Percentiles rank a stretch among this genome's conserved stretches.
These are phyloP conservation scores for Simalia tracyae DNA, from an alignment of 2,797 vertebrate species.

Conservation along the genomic window DNA sequence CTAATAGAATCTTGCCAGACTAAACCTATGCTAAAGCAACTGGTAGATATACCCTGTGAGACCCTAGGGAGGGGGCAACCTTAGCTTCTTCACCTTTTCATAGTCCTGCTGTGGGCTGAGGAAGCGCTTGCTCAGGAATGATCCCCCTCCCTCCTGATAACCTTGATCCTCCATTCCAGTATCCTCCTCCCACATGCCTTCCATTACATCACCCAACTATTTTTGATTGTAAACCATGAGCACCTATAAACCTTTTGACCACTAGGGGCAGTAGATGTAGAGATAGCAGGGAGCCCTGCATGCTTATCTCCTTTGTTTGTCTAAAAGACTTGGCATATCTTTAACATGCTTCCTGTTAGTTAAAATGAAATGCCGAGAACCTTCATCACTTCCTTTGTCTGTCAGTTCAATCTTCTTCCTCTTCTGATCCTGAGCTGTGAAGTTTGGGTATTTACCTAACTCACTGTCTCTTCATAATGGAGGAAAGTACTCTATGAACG, in stretches of 20 bases:
- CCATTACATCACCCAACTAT: neutral
- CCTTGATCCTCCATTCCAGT: too few relatives aligned
- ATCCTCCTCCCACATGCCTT: too few relatives aligned
- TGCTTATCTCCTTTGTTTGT: neutral
- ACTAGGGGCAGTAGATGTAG: neutral
- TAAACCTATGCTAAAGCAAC: too few relatives aligned
- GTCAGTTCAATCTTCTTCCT: neutral
- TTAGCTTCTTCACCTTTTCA: too few relatives aligned
- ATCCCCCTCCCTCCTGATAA: too few relatives aligned
- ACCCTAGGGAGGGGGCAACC: too few relatives aligned
- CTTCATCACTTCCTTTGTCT: neutral
- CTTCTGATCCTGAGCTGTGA: neutral
- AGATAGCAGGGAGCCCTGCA: neutral
- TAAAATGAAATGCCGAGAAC: neutral
- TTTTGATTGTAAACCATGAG: neutral
- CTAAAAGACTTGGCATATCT: neutral
- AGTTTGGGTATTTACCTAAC: neutral
- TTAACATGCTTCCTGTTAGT: neutral
- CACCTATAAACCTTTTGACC: neutral
- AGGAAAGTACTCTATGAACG: neutral
- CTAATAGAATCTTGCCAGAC: too few relatives aligned
- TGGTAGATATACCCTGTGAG: too few relatives aligned
- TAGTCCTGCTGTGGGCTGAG: too few relatives aligned
- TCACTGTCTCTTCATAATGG: neutral
- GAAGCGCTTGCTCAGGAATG: too few relatives aligned